Evolutionary conservation across 2,797 vertebrate species (phyloP).

Genomic region (Aphelocoma californica): DNA sequence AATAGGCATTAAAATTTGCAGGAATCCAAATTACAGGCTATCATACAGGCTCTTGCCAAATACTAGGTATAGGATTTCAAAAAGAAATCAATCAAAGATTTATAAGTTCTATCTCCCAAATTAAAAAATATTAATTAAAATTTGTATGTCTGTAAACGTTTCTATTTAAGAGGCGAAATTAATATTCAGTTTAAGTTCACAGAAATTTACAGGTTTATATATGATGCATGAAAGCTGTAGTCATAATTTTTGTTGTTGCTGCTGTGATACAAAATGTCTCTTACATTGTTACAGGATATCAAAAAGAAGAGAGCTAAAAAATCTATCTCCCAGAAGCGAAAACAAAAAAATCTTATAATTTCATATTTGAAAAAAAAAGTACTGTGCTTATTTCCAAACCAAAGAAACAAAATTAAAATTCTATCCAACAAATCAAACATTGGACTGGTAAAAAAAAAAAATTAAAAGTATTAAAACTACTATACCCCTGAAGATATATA

Average conservation of each 20-base stretch:
- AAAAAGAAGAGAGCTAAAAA: background rate
- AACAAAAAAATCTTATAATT: background rate
- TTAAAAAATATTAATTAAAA: background rate
- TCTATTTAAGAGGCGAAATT: background rate
- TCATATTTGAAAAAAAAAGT: background rate
- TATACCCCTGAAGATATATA: rapidly evolving
- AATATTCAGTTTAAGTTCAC: background rate
- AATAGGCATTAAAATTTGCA: background rate
- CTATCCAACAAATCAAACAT: background rate
- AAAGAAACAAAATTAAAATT: background rate
- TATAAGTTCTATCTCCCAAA: background rate
- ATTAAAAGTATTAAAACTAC: background rate
- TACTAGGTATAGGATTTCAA: background rate
- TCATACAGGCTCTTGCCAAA: background rate
- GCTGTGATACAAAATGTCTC: background rate
- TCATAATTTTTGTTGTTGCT: background rate
- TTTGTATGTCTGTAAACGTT: background rate
- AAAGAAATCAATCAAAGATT: background rate
- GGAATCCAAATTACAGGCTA: background rate
- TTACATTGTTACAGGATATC: background rate
- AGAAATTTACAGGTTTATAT: background rate
- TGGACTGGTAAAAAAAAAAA: background rate
- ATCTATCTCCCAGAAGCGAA: background rate
- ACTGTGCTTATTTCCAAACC: background rate
- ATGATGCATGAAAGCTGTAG: background rate